Evolutionary conservation across 2,797 vertebrate species (phyloP), one percentile per base, ranked within the genome.

Genomic region (Sebastes hopkinsi): DNA sequence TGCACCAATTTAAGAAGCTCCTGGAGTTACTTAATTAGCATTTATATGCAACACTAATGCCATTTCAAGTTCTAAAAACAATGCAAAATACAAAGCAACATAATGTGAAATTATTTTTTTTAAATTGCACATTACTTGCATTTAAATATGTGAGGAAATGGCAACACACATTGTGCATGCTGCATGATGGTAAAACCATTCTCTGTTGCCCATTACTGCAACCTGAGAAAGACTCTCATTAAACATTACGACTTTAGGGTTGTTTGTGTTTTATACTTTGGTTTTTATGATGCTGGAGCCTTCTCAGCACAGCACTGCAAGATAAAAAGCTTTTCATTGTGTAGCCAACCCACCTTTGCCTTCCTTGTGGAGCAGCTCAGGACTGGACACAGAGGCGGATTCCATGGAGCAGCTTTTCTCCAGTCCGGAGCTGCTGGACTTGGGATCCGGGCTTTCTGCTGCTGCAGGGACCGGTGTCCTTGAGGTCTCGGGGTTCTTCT

Each of bases 301-400:
- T 96, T 96, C 95, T 92, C 93, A 95, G 94, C 96, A 95, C 95
- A 94, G 94, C 95, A 94, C 94, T 94, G 95, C 94, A 91, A 96
- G 96, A 96, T 96, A 96, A 97, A 65, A 97, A 94, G 93, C 95
- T 93, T 93, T 97, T 95, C 86, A 88, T 82, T 92, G 89, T 92
- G 89, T 72, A 88, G 87, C 85, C 87, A 96, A 98, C 98, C 97
- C 96, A 99, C 98, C 98, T 99, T 99, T 99, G 90, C 95, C 96
- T 93, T 99, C 98, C 93, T 97, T 97, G 92, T 97, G 97, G 80
- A 96, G 97, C 94, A 96, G 94, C 95, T 98, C 98, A 46, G 98
- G 98, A 90, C 98, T 99, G 95, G 97, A 98, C 89, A 94, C 97
- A 42, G 97, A 96, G 72, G 95, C 97, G 38, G 38, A 42, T 91